Evolutionary conservation across 1,140 invertebrate genomes (phyloP).

Genomic region (Triops longicaudatus): DNA sequence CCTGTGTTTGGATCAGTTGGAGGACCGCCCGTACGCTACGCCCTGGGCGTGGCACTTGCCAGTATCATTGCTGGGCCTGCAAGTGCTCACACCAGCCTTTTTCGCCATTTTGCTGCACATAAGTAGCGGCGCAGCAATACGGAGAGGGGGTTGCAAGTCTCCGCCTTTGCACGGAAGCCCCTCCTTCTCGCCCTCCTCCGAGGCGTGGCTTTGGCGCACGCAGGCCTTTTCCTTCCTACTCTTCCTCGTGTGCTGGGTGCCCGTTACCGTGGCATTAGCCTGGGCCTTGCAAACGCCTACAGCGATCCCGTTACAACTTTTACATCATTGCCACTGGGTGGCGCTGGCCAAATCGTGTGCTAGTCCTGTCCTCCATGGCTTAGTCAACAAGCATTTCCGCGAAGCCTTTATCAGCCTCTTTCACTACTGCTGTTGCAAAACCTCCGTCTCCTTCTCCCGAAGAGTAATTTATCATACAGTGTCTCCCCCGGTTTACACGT

Average conservation of each 20-base stretch:
- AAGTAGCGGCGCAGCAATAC: constrained; percentile 38
- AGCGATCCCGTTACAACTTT: constrained; percentile 31
- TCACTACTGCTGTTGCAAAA: constrained; percentile 75
- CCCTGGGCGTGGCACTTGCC: constrained; percentile 6
- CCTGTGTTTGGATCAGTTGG: not conserved
- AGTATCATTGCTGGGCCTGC: constrained; percentile 34
- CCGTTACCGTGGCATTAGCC: constrained; percentile 50
- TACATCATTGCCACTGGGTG: constrained; percentile 48
- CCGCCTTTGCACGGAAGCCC: constrained; percentile 5
- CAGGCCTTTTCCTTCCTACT: constrained; percentile 57
- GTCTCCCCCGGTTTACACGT: no score
- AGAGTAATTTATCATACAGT: constrained; percentile 17
- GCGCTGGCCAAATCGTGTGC: constrained; percentile 58
- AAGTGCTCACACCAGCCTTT: constrained; percentile 48
- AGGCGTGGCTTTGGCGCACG: constrained; percentile 42
- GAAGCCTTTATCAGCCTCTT: constrained; percentile 66
- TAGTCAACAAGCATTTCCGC: constrained; percentile 57
- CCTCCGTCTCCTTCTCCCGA: constrained; percentile 56
- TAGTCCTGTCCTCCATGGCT: constrained; percentile 57
- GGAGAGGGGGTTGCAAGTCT: constrained; percentile 36
- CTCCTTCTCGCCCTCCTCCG: not conserved
- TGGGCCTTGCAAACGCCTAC: constrained; percentile 43
- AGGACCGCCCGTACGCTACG: not conserved
- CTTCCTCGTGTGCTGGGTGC: constrained; percentile 58
- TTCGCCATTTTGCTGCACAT: constrained; percentile 47